Evolutionary conservation across 2,888 invertebrate species (phyloP), one percentile per base, ranked within the genome.

Genomic region (Brassicogethes aeneus): DNA sequence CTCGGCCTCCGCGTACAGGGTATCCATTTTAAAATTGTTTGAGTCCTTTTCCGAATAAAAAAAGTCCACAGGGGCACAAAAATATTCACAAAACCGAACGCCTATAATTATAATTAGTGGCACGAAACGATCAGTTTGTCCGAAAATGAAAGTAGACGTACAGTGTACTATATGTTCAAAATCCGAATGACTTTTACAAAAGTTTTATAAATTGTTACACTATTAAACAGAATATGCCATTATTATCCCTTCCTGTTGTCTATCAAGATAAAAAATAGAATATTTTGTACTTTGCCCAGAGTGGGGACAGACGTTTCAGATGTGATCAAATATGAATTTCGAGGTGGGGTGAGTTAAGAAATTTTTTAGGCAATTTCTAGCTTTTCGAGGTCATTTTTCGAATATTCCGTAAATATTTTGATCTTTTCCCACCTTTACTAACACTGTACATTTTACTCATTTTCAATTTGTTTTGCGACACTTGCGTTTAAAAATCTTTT

Each of bases 1-100:
- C 33, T 52, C 47, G 2, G 47, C 51, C 41, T 56, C 56, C 42
- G 55, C 53, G 45, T 50, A 43, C 31, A 56, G 36, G 12, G 51
- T 48, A 44, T 53, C 50, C 48, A 48, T 52, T 39, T 41, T 47
- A 15, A 30, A n/a, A 37, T 16, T 35, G 12, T 16, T 5, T 3
- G 17, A 23, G 14, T 43, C 17, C 36, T 34, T 32, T 15, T 7
- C 16, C 7, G n/a, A 37, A 36, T 38, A 35, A 16, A 33, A 39
- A 37, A 31, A 23, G 23, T 23, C 23, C 44, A 43, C 46, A 23
- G 15, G 45, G 36, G 15, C 43, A 46, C 41, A 29, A 38, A 14
- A 40, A 43, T 7, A 23, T 23, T n/a, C n/a, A 37, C 41, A 40
- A 41, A 39, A 40, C 16, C 15, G 8, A 8, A 30, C 3, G 23